Evolutionary conservation across 2,888 invertebrate species (phyloP), one percentile per base, ranked within the genome.

Genomic region (Troglohyphantes excavatus): DNA sequence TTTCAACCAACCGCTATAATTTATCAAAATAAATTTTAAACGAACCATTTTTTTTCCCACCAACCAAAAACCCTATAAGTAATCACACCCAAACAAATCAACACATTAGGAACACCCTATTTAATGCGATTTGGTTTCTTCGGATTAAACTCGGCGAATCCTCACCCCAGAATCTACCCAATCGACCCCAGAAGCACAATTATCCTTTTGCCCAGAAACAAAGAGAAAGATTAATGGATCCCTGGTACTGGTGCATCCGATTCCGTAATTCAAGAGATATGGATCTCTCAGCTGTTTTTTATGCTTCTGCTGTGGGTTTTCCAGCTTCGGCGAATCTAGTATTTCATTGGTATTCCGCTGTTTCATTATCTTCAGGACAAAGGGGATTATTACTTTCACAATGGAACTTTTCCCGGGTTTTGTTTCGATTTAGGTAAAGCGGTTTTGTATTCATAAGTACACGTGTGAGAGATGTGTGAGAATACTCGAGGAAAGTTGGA

Each of bases 141-240:
- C 13, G 53, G 53, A n/a, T 53, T 53, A 33, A 33, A 33, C 1
- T 53, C n/a, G 17, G 53, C 0, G 43, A 78, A 78, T 21, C 78
- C 39, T 33, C 21, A 6, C 23, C 21, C 27, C n/a, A 26, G 17
- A n/a, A 63, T 78, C 68, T 19, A 67, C 39, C 39, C 43, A 23
- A 78, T 78, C 78, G 78, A 65, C 78, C 43, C 63, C 33, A 13
- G 61, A 39, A 53, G 27, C 39, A 68, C 68, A 81, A 81, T 81
- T 81, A 68, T 81, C 67, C n/a, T 33, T 81, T 27, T 81, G 21
- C 53, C 29, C 29, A 68, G 61, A 46, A 81, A 68, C 81, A 81
- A 81, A 53, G 46, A 61, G 43, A 81, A n/a, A 81, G 68, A 81
- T 81, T 81, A 81, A 81, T 81, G 81, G 68, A 68, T n/a, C 43